Evolutionary conservation across 92 coral and sea anemone species (phyloP).

Genomic region (Epizoanthus illoricatus): DNA sequence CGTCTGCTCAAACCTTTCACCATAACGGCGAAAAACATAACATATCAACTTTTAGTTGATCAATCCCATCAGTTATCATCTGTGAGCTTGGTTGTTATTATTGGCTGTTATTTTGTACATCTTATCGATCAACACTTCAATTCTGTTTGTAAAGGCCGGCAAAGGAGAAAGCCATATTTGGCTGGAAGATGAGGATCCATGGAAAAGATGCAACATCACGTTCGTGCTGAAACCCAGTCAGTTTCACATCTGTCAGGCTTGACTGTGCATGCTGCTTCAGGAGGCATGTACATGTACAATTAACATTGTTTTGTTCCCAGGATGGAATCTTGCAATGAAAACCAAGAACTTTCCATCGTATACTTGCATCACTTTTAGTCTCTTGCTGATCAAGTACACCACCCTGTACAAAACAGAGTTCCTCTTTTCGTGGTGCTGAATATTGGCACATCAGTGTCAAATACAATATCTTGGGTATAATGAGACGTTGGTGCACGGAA

Average conservation of each 20-base stretch:
- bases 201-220: too few species aligned
- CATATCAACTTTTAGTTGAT: too few species aligned
- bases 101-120: constrained; percentile 37
- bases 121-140: constrained; percentile 15
- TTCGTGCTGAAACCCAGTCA: too few species aligned
- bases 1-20: too few species aligned
- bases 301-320: background rate
- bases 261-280: too few species aligned
- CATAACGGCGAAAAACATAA: too few species aligned
- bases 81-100: constrained; percentile 26
- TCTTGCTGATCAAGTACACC: constrained; percentile 27
- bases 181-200: too few species aligned
- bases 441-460: constrained; percentile 29
- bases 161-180: too few species aligned
- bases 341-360: background rate
- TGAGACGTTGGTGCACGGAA: constrained; percentile 27
- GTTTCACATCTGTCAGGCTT: too few species aligned
- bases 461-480: constrained; percentile 30
- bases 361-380: constrained; percentile 35
- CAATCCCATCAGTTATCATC: constrained; percentile 3
- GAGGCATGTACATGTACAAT: background rate
- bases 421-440: constrained; percentile 9
- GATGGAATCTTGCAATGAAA: constrained; percentile 28
- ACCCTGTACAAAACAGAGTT: constrained; percentile 9
- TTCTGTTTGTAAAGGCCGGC: constrained; percentile 16